Evolutionary conservation across 2,797 vertebrate genomes (phyloP), one percentile per base, ranked within the genome.

Genomic region (Uromys caudimaculatus): DNA sequence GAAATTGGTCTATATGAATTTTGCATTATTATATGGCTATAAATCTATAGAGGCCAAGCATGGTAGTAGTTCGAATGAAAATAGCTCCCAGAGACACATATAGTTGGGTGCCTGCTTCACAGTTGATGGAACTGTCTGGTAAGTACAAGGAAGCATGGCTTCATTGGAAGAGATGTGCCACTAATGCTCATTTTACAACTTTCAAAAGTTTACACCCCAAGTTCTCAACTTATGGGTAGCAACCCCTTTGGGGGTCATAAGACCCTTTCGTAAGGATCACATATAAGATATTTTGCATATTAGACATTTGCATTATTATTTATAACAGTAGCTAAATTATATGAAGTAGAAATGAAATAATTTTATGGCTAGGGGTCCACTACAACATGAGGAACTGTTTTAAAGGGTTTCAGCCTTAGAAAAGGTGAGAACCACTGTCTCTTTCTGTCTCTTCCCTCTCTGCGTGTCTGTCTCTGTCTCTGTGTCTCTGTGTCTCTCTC

Each of bases 401-500:
- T 27, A 44, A 73, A 29, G 44, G 6, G 44, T 76, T 27, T 23
- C 75, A 29, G 44, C 6, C 47, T 29, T 47, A 47, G 6, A 47
- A 76, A 75, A 17, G 10, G 44, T 76, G 75, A 76, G 24, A 76
- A 29, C 24, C 24, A 47, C 3, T 78, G 32, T 14, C 27, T 50
- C 6, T 78, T 11, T 47, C 41, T 32, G 5, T 50, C 47, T 35
- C 24, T 29, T 75, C 4, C 47, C 24, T 44, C 12, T 41, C n/a
- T 41, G 19, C 12, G 21, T 19, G 0, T 73, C 16, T 38, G 1
- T 71, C 16, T 21, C 35, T 71, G 3, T 69, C n/a, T 73, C 6
- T n/a, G 35, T 69, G 1, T 69, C 35, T 69, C 1, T 35, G 0
- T 35, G 2, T 35, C 12, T 71, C 5, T n/a, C 35, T 17, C 32